Percentiles rank a stretch among this genome's conserved stretches.
These are phyloP conservation scores for Petrolisthes cinctipes DNA, from an alignment of 2,888 invertebrate species.

Conservation along the genomic window DNA sequence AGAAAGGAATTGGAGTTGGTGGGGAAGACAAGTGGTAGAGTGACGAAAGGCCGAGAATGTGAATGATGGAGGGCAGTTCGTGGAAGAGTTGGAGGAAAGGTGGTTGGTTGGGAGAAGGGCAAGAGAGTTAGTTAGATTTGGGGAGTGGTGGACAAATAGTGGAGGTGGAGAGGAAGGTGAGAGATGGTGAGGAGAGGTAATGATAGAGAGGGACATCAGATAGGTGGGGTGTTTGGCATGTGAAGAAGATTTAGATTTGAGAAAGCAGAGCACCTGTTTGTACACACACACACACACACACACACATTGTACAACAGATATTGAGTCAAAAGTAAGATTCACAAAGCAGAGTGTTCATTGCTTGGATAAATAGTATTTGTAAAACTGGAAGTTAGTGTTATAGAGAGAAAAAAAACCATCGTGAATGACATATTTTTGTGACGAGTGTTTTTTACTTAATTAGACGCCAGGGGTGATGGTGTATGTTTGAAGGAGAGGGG, in stretches of 20 bases:
- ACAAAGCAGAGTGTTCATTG: not conserved
- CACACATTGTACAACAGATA: not conserved
- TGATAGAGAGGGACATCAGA: not conserved
- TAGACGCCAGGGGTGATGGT: no score
- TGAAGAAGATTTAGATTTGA: no score
- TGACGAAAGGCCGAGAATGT: no score
- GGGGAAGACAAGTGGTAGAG: no score
- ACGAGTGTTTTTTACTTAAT: no score
- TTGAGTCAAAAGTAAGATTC: not conserved
- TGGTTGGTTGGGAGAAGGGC: not conserved
- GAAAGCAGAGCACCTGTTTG: no score
- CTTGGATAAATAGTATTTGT: not conserved
- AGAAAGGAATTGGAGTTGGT: no score
- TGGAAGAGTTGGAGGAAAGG: not conserved
- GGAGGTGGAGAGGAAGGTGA: not conserved
- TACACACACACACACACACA: conserved; percentile 18
- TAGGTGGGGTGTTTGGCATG: not conserved
- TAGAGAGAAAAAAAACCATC: no score
- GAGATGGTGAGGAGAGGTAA: not conserved
- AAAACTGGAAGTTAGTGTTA: not conserved
- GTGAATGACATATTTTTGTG: no score
- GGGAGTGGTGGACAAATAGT: not conserved
- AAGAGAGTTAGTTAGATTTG: not conserved
- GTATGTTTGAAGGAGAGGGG: no score
- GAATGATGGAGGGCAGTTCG: no score